Percentiles rank a stretch among this genome's conserved stretches.
These are phyloP conservation scores for Verasper variegatus DNA, from an alignment of 2,113 vertebrate species.

Conservation along the genomic window DNA sequence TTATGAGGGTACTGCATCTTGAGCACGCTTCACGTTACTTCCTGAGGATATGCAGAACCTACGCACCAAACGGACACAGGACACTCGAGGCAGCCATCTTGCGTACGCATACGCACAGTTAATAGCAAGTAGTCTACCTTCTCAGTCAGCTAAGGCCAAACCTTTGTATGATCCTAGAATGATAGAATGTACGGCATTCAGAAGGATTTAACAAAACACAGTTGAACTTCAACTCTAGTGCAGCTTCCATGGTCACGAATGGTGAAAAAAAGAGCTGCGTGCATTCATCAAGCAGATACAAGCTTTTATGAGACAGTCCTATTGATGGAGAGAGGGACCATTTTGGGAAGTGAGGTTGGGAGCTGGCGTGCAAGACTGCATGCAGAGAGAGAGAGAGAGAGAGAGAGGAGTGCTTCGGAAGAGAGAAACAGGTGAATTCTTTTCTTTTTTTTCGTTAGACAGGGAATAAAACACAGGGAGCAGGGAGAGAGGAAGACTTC, in stretches of 20 bases:
- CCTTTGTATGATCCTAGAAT: no score
- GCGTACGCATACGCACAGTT: no score
- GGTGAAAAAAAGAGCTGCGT: neutral
- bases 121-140: no score
- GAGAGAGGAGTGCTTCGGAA: conserved; percentile 15
- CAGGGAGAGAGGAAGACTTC: conserved; percentile 64
- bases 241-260: conserved; percentile 1
- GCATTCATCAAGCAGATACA: conserved; percentile 14
- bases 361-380: conserved; percentile 56
- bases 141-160: no score
- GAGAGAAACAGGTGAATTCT: conserved; percentile 11
- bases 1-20: no score
- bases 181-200: neutral
- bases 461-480: conserved; percentile 60
- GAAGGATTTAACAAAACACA: neutral
- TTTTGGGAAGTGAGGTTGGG: conserved; percentile 22
- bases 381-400: conserved; percentile 47
- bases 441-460: conserved; percentile 27
- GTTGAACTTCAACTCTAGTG: neutral
- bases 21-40: no score
- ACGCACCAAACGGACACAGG: no score
- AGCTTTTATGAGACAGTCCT: conserved; percentile 23
- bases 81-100: no score
- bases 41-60: no score
- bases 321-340: conserved; percentile 16